Evolutionary conservation across 2,113 vertebrate species (phyloP), one percentile per base, ranked within the genome.

Genomic region (Okapia johnstoni): DNA sequence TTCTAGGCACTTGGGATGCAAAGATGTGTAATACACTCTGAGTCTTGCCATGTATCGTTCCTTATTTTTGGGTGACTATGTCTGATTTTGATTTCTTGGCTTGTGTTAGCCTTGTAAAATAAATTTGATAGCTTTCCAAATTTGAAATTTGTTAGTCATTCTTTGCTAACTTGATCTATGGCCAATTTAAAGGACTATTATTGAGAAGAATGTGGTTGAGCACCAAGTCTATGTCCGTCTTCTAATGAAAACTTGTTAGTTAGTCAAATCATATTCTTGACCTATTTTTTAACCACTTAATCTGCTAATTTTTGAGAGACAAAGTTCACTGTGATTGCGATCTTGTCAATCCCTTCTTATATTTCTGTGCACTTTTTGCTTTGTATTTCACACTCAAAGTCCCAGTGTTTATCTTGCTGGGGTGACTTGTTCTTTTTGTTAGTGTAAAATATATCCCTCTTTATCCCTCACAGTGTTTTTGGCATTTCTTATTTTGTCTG

Each of bases 301-400:
- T 76, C 23, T 87, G 2, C 77, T 95, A 55, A 60, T 86, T 95
- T 96, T 96, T 92, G 40, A 95, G 16, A 93, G 66, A 25, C 23
- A 33, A 50, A 87, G 23, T 84, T 85, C 43, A 84, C 33, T 7
- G 3, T 61, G 80, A 76, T 48, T 85, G n/a, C 1, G 11, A 77
- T 85, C 84, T 93, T 95, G 28, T 87, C 61, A 57, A 2, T 95
- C 89, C 86, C 43, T 87, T 86, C 28, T 61, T 94, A 17, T 26
- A 50, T 90, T 55, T 88, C n/a, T 57, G 0, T 70, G 1, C 43
- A 40, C 48, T 46, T 83, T 70, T 94, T 83, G 43, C 57, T 85
- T 86, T 81, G 25, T 90, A 50, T 73, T 97, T 96, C 46, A 89
- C 8, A 12, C 50, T 26, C 73, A 70, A 70, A 58, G 54, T 3